These are phyloP conservation scores for Oceanodroma leucorhoa DNA, from an alignment of 2,797 vertebrate species.

Conservation along the genomic window DNA sequence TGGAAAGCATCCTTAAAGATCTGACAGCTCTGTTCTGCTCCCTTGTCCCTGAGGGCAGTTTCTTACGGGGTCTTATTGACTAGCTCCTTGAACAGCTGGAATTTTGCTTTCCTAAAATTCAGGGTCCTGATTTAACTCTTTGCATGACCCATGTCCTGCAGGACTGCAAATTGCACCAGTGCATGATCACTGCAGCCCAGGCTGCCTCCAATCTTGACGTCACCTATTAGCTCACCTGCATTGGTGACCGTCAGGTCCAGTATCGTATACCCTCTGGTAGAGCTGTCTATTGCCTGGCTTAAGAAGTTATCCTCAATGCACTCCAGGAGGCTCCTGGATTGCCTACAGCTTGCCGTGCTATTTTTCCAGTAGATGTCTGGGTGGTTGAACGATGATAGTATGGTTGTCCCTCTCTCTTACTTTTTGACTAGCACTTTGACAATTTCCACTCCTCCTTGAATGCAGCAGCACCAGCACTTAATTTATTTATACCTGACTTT, in stretches of 20 bases:
- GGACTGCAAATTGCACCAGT: background rate
- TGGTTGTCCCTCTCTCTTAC: background rate
- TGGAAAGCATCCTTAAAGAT: background rate
- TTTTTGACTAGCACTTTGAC: background rate
- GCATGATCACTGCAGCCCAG: background rate
- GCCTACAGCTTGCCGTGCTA: fast-evolving
- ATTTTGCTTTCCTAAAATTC: background rate
- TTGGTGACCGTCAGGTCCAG: background rate
- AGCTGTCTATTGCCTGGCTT: background rate
- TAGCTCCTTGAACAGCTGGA: background rate
- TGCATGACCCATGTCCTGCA: too few relatives aligned
- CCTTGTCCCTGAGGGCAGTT: background rate
- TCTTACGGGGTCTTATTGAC: background rate
- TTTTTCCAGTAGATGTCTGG: background rate
- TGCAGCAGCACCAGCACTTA: background rate
- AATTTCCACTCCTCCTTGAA: background rate
- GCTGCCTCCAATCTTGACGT: background rate
- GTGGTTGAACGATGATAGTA: background rate
- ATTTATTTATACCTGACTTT: background rate
- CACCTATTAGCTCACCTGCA: fast-evolving
- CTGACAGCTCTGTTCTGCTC: background rate
- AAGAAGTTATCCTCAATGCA: background rate
- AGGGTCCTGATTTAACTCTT: background rate
- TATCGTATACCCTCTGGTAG: background rate
- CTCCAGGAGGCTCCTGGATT: background rate